Conservation (phyloP, 2,888 invertebrate genomes). For the Orchesella flavescens region DNA sequence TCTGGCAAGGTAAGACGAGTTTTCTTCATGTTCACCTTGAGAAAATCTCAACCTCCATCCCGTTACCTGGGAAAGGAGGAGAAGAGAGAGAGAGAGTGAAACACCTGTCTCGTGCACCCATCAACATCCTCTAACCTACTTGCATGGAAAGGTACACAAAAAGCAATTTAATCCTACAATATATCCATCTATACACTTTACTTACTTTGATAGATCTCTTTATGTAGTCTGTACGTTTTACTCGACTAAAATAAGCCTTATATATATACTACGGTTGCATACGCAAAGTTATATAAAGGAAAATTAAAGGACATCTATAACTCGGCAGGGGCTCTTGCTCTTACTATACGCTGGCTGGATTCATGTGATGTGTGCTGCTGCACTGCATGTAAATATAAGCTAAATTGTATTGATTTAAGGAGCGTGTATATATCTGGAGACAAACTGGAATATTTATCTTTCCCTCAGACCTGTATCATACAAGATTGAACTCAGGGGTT, state of each 20-base stretch:
- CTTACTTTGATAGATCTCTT: neutral
- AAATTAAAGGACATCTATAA: neutral
- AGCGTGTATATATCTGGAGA: no score
- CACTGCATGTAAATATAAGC: no score
- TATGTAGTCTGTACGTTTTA: neutral
- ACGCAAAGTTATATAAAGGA: neutral
- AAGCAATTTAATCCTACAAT: slow-evolving; percentile 4
- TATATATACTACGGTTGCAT: neutral
- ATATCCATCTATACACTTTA: neutral
- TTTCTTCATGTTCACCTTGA: neutral
- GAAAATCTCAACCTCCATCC: neutral
- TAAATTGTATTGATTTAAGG: no score
- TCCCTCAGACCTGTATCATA: no score
- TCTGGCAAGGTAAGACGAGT: neutral
- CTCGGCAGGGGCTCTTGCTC: no score
- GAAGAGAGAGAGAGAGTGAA: slow-evolving; percentile 5
- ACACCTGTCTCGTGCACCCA: slow-evolving; percentile 12
- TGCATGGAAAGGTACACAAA: neutral
- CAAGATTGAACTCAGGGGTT: no score
- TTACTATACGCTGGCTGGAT: no score
- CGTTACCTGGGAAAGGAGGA: neutral
- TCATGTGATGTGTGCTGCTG: no score
- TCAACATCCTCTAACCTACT: neutral
- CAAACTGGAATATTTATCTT: no score
- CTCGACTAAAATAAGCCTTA: neutral